These are phyloP conservation scores for Tetranychus urticae DNA, from an alignment of 1,140 invertebrate species.

Conservation along the genomic window DNA sequence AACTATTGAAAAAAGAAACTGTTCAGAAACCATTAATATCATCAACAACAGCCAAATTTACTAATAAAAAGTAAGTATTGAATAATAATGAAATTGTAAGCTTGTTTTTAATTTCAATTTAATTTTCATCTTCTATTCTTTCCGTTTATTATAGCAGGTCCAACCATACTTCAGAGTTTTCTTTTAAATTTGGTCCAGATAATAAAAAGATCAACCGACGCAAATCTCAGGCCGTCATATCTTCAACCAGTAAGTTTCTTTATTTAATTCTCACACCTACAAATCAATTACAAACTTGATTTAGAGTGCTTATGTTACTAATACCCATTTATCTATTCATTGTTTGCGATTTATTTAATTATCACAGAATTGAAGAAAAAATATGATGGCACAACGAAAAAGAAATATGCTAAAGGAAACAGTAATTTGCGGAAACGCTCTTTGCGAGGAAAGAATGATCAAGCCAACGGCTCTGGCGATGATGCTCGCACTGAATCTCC, in stretches of 20 bases:
- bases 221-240: conserved; percentile 5
- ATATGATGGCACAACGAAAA: conserved; percentile 2
- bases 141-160: background rate
- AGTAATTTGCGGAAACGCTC: background rate
- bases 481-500: background rate
- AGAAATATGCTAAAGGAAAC: background rate
- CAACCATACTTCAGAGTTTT: background rate
- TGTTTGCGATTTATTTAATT: background rate
- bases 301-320: background rate
- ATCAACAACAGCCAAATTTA: background rate
- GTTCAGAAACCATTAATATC: conserved; percentile 2
- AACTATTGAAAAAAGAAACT: conserved; percentile 11
- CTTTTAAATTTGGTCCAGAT: background rate
- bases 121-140: background rate
- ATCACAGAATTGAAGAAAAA: conserved; percentile 2
- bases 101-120: background rate
- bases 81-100: background rate
- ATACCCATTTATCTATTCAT: background rate
- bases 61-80: conserved; percentile 7
- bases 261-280: background rate
- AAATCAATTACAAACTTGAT: background rate
- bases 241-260: conserved; percentile 4
- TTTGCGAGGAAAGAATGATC: background rate
- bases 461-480: conserved; percentile 1
- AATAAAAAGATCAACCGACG: background rate